These are phyloP conservation scores for Phallusia fumigata DNA, from an alignment of 23 tunicate genomes.

Conservation along the genomic window DNA sequence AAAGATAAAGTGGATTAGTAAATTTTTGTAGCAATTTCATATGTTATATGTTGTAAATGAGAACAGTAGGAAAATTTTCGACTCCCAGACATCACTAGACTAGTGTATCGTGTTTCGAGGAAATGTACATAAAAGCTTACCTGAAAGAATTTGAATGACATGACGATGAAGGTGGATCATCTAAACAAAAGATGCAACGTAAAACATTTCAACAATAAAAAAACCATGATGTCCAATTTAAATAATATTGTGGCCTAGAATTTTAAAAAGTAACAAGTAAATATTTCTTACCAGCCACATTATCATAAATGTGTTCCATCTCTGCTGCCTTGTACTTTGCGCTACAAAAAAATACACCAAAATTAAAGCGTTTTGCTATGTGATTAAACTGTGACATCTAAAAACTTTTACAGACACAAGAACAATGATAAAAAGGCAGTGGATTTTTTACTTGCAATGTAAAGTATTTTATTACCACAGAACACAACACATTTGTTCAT, in stretches of 20 bases:
- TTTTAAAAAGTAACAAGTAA: not conserved
- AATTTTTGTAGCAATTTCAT: not conserved
- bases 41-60: not conserved
- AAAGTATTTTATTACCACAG: too few relatives aligned
- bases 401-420: too few relatives aligned
- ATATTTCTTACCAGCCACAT: not conserved
- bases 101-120: too few relatives aligned
- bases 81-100: too few relatives aligned
- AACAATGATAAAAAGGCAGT: too few relatives aligned
- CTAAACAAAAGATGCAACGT: not conserved
- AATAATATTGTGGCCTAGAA: too few relatives aligned
- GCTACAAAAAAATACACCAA: not conserved
- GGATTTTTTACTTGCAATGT: too few relatives aligned
- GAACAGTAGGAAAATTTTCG: not conserved
- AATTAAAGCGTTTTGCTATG: not conserved
- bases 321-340: not conserved
- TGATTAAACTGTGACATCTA: too few relatives aligned
- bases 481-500: too few relatives aligned
- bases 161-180: slow-evolving; percentile 1
- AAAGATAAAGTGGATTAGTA: not conserved
- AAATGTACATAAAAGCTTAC: not conserved
- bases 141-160: not conserved
- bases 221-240: too few relatives aligned
- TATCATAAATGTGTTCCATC: not conserved
- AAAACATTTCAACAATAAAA: too few relatives aligned